phyloP scores from a whole-genome alignment of 1,140 invertebrate genomes.

The Psilanteris sp. region DNA sequence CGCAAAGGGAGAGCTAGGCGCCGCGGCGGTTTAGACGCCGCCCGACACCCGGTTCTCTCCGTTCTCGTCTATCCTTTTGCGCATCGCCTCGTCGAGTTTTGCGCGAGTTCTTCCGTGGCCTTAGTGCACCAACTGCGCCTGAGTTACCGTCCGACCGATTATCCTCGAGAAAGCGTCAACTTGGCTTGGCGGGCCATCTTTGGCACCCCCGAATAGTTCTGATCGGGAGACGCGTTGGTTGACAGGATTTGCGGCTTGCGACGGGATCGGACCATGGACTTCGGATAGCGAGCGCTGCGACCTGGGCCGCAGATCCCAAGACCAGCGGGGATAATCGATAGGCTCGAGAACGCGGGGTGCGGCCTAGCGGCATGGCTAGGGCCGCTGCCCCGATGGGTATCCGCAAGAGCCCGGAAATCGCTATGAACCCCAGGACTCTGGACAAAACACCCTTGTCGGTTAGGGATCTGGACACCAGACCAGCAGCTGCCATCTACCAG shows the following conservation, averaged over 20 bases:
- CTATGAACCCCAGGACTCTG: conserved; percentile 74
- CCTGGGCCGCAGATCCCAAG: conserved; percentile 14
- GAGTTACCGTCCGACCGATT: background rate
- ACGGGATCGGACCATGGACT: conserved; percentile 35
- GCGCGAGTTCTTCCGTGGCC: background rate
- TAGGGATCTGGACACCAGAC: conserved; percentile 54
- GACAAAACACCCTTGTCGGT: conserved; percentile 45
- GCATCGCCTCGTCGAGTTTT: background rate
- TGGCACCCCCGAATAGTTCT: too few species aligned
- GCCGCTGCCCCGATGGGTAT: conserved; percentile 64
- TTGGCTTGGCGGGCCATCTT: conserved; percentile 32
- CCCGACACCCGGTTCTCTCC: conserved; percentile 65
- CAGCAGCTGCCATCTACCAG: conserved; percentile 43
- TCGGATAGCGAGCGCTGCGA: conserved; percentile 26
- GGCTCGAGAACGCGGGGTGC: conserved; percentile 67
- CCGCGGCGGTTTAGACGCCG: conserved; percentile 69
- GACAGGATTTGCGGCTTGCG: background rate
- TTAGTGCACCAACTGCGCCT: background rate
- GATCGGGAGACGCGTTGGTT: background rate
- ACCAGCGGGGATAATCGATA: conserved; percentile 66
- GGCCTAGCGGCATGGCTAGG: conserved; percentile 72
- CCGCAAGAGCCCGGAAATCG: conserved; percentile 69
- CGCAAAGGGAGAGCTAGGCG: conserved; percentile 67
- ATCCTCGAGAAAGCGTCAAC: background rate
- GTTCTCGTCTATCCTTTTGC: conserved; percentile 15